Percentiles rank a stretch among this genome's conserved stretches.
These are phyloP conservation scores for Rhopalosiphum maidis DNA, from an alignment of 1,140 invertebrate genomes.

Conservation along the genomic window DNA sequence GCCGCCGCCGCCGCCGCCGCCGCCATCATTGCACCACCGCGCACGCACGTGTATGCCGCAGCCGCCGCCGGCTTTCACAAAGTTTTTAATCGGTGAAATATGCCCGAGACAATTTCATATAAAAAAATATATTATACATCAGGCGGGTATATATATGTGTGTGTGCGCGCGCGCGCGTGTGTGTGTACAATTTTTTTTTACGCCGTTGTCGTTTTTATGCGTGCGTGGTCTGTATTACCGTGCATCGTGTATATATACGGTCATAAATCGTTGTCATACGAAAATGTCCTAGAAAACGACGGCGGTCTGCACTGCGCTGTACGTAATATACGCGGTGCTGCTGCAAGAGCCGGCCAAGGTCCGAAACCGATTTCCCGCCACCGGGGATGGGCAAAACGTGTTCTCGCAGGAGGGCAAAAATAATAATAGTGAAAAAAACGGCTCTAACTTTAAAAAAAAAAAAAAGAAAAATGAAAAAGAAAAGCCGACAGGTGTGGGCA, in stretches of 20 bases:
- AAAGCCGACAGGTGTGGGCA: constrained; percentile 37
- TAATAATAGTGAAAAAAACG: constrained; percentile 8
- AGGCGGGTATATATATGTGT: background rate
- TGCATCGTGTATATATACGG: background rate
- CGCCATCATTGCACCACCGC: background rate
- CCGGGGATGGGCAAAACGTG: constrained; percentile 38
- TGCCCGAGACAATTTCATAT: constrained; percentile 32
- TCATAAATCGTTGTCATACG: constrained; percentile 52
- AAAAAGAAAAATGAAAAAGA: background rate
- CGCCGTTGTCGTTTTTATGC: background rate
- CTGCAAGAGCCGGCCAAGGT: constrained; percentile 20
- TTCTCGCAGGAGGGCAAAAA: constrained; percentile 21
- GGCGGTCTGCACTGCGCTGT: too few relatives aligned
- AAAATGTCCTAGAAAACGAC: constrained; percentile 55
- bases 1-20: background rate
- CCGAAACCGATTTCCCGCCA: constrained; percentile 49
- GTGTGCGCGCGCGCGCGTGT: too few relatives aligned
- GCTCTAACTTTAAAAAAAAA: background rate
- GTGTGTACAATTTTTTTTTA: background rate
- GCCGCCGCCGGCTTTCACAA: constrained; percentile 47
- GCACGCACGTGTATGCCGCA: background rate
- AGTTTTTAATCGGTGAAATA: constrained; percentile 51
- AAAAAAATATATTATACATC: constrained; percentile 4
- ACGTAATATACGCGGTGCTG: background rate
- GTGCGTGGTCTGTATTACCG: background rate